These are phyloP conservation scores for Coreius guichenoti DNA, from an alignment of 2,797 vertebrate species.

Conservation along the genomic window DNA sequence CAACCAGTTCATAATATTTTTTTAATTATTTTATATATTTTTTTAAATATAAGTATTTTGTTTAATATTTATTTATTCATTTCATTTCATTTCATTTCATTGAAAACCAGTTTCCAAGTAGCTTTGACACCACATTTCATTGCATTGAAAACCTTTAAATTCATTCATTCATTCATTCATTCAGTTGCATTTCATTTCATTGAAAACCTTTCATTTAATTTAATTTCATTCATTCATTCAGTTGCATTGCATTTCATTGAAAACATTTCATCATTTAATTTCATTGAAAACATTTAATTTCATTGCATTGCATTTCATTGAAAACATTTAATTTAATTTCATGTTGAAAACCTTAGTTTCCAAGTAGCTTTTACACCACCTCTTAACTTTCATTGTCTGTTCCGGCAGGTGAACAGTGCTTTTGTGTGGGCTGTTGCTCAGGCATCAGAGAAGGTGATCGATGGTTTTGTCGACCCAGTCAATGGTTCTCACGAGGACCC, in stretches of 20 bases:
- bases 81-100: too few species aligned
- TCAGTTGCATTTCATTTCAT: background rate
- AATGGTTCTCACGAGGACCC: conserved; percentile 77
- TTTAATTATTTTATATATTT: too few species aligned
- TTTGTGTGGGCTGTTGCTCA: conserved; percentile 77
- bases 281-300: background rate
- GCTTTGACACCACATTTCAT: too few species aligned
- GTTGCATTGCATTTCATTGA: background rate
- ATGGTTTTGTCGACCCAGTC: conserved; percentile 79
- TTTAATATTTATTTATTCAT: too few species aligned
- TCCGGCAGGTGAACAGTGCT: conserved; percentile 78
- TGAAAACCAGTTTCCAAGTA: too few species aligned
- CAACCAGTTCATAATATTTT: background rate
- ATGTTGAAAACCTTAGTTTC: background rate
- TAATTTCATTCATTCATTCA: background rate
- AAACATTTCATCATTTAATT: background rate
- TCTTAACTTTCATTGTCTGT: background rate
- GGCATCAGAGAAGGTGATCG: conserved; percentile 77
- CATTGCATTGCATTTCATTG: background rate
- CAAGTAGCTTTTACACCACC: background rate
- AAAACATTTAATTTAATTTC: background rate
- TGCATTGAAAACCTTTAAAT: too few species aligned
- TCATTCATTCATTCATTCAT: too few species aligned
- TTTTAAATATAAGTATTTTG: too few species aligned
- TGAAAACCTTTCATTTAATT: background rate